Percentiles rank a stretch among this genome's conserved stretches.
Conservation (phyloP, 2,888 invertebrate genomes). For the Notocelia uddmanniana region DNA sequence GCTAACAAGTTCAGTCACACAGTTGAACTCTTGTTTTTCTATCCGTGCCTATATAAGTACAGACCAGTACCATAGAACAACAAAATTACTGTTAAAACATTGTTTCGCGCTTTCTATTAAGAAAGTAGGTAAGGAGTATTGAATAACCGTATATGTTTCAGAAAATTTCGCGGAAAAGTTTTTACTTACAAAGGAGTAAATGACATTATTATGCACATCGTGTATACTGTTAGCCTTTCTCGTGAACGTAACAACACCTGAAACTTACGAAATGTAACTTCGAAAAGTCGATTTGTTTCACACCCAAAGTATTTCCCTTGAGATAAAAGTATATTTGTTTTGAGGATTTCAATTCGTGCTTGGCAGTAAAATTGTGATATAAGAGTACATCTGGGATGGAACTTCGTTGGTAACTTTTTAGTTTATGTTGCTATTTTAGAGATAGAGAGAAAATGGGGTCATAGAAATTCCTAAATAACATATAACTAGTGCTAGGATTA, state of each 20-base stretch:
- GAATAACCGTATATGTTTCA: no score
- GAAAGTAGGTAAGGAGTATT: background rate
- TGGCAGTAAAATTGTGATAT: background rate
- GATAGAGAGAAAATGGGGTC: no score
- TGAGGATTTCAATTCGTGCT: background rate
- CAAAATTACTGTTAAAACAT: background rate
- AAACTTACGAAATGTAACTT: background rate
- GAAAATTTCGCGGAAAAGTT: background rate
- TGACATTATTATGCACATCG: background rate
- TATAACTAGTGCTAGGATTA: no score
- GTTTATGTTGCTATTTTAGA: no score
- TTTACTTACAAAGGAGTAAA: background rate
- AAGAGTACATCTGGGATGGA: background rate
- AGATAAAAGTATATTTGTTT: slow-evolving; percentile 1
- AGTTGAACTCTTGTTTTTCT: no score
- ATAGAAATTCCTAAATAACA: no score
- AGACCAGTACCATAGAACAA: no score
- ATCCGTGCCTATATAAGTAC: no score
- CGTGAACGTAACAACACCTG: background rate
- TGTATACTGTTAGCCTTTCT: background rate
- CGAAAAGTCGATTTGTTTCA: background rate
- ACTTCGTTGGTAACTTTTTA: background rate
- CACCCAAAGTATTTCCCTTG: background rate
- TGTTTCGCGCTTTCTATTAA: background rate
- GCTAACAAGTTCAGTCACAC: no score